phyloP scores from a whole-genome alignment of 2,113 vertebrate species.

The Periophthalmodon schlosseri region DNA sequence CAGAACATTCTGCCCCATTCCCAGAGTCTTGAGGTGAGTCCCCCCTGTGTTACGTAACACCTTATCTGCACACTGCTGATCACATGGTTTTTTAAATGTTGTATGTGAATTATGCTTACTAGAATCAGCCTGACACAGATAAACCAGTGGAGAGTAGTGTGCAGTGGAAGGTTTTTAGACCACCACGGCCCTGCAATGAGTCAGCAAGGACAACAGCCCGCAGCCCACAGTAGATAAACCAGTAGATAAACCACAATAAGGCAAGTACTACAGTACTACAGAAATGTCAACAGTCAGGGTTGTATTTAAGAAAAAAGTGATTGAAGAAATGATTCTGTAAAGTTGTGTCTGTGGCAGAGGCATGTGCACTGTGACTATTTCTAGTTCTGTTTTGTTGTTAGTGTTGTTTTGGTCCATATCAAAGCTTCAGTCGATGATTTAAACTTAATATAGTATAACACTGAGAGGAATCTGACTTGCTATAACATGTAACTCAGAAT shows the following conservation, averaged over 20 bases:
- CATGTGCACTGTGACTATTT: no score
- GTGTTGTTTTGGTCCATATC: no score
- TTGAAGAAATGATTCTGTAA: background rate
- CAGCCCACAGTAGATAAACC: background rate
- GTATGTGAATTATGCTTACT: constrained; percentile 25
- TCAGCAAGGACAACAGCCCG: background rate
- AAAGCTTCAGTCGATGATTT: no score
- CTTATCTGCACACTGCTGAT: constrained; percentile 37
- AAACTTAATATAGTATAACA: no score
- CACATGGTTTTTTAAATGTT: constrained; percentile 25
- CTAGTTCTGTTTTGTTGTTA: no score
- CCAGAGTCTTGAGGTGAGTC: background rate
- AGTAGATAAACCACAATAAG: background rate
- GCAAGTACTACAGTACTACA: background rate
- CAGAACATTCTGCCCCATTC: constrained; percentile 4
- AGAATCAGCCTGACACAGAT: constrained; percentile 48
- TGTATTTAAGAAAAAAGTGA: background rate
- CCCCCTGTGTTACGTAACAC: constrained; percentile 26
- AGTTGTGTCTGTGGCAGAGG: background rate
- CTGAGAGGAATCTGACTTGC: no score
- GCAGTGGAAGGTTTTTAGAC: background rate
- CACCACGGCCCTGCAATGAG: background rate
- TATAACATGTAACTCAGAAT: no score
- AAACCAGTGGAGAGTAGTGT: background rate
- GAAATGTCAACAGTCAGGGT: background rate